phyloP scores from a whole-genome alignment of 23 tunicate species.

The Styela clava region DNA sequence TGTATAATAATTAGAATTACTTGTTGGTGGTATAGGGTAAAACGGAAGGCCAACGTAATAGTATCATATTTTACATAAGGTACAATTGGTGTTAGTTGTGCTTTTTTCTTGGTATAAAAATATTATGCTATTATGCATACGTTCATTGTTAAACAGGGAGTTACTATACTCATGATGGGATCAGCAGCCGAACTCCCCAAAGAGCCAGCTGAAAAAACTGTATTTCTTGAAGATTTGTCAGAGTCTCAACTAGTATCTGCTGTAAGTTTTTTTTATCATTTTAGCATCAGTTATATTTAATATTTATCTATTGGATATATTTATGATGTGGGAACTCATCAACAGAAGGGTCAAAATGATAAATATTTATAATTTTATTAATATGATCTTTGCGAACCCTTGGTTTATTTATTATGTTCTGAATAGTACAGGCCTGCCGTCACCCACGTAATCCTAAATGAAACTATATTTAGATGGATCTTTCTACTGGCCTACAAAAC shows the following conservation, averaged over 20 bases:
- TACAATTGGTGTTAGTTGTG: too few species aligned
- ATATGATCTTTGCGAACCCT: too few species aligned
- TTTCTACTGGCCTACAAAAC: constrained; percentile 78
- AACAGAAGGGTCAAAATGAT: neutral
- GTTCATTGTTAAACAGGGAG: too few species aligned
- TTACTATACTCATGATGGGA: constrained; percentile 82
- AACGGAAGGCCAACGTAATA: too few species aligned
- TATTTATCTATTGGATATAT: neutral
- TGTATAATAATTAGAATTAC: too few species aligned
- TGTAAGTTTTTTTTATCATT: constrained; percentile 32
- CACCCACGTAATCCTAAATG: too few species aligned
- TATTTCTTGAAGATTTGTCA: constrained; percentile 93
- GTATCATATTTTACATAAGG: too few species aligned
- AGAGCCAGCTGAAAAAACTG: constrained; percentile 75
- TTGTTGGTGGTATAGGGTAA: too few species aligned
- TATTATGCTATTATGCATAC: too few species aligned
- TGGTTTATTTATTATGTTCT: too few species aligned
- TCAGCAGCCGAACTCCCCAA: constrained; percentile 91
- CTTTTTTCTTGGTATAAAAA: too few species aligned
- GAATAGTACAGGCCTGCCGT: too few species aligned
- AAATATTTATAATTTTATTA: neutral
- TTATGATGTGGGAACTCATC: neutral
- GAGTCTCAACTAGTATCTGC: constrained; percentile 84
- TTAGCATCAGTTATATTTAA: neutral
- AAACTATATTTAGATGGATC: constrained; percentile 63